A percentile compares a stretch with the other conserved stretches of the same genome.
phyloP scores from a whole-genome alignment of 2,888 invertebrate species.

The Tinea trinotella region DNA sequence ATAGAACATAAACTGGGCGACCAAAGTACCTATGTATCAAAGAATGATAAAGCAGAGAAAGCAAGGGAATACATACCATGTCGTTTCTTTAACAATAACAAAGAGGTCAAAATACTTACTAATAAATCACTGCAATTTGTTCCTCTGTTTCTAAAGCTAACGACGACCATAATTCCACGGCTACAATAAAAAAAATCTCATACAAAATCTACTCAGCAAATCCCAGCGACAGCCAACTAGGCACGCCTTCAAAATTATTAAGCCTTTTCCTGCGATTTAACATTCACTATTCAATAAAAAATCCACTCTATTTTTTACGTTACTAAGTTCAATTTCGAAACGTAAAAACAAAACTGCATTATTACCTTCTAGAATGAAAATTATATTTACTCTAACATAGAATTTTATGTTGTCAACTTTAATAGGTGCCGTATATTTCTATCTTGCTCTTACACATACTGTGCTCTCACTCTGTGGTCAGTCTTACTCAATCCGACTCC shows the following conservation, averaged over 20 bases:
- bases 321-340: conserved; percentile 24
- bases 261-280: conserved; percentile 38
- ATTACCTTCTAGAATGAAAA: neutral
- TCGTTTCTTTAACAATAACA: neutral
- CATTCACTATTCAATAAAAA: neutral
- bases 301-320: accelerated
- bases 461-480: conserved; percentile 35
- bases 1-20: no score
- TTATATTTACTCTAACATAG: conserved; percentile 52
- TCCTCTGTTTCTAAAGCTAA: neutral
- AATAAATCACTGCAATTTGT: neutral
- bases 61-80: no score
- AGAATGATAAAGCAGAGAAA: no score
- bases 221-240: conserved; percentile 58
- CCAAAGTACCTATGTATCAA: no score
- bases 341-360: neutral
- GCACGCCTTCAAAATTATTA: conserved; percentile 68
- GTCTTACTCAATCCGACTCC: conserved; percentile 49
- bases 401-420: conserved; percentile 57
- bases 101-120: neutral
- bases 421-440: conserved; percentile 37
- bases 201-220: conserved; percentile 51
- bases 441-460: conserved; percentile 24
- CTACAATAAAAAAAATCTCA: conserved; percentile 56
- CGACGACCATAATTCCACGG: conserved; percentile 26